Percentiles rank a stretch among this genome's conserved stretches.
Conservation (phyloP, 2,797 vertebrate genomes). For the Pogonophryne albipinna region DNA sequence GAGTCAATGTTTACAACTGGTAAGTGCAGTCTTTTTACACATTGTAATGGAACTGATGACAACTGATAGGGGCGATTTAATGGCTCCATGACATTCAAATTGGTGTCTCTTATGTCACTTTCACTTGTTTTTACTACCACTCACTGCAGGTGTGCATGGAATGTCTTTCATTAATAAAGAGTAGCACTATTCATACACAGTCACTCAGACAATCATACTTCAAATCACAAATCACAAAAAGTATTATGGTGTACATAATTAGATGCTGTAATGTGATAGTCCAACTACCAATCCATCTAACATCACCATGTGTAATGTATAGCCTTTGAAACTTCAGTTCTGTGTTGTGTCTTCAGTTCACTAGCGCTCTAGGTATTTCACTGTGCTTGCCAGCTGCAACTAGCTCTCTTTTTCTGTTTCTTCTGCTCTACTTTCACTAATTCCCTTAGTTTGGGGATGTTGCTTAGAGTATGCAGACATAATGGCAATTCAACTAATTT, state of each 20-base stretch:
- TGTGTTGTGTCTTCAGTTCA: not conserved
- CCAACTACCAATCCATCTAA: constrained; percentile 12
- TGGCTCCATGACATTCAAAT: too few species aligned
- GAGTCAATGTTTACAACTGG: too few species aligned
- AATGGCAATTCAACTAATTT: not conserved
- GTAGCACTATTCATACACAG: not conserved
- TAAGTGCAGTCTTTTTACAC: too few species aligned
- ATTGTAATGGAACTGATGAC: too few species aligned
- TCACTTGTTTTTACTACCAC: too few species aligned
- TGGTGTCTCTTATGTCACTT: too few species aligned
- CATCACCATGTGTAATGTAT: constrained; percentile 7
- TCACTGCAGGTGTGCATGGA: too few species aligned
- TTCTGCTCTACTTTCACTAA: not conserved
- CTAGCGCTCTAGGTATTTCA: constrained; percentile 6
- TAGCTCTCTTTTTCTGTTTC: not conserved
- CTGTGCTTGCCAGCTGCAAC: constrained; percentile 6
- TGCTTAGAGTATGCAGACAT: not conserved
- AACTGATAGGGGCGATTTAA: too few species aligned
- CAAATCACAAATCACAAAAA: not conserved
- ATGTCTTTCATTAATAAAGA: too few species aligned
- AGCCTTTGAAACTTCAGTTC: constrained; percentile 12
- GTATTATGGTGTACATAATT: too few species aligned
- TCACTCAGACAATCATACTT: not conserved
- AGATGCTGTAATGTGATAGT: constrained; percentile 1
- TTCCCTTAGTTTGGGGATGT: not conserved